phyloP scores from a whole-genome alignment of 2,888 invertebrate genomes.

The Protonemura montana region DNA sequence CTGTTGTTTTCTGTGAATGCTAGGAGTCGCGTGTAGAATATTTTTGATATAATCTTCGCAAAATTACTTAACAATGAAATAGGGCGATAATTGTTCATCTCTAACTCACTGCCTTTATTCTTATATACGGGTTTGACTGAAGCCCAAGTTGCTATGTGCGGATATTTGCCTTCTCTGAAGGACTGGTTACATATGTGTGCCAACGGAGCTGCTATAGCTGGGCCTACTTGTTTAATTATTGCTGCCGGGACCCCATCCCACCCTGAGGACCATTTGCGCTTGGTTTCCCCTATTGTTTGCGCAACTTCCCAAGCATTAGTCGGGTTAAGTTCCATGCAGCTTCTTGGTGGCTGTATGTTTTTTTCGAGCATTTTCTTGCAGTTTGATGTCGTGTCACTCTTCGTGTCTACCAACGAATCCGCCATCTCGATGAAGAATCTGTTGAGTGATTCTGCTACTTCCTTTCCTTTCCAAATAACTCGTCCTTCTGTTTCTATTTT shows the following conservation, averaged over 20 bases:
- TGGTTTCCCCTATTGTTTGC: no score
- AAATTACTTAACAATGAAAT: conserved; percentile 18
- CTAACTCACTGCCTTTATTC: conserved; percentile 8
- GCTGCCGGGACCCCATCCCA: conserved; percentile 8
- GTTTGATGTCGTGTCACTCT: no score
- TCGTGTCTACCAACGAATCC: no score
- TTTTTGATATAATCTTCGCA: conserved; percentile 17
- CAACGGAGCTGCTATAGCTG: conserved; percentile 8
- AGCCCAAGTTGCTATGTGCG: neutral
- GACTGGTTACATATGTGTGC: conserved; percentile 24
- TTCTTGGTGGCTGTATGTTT: no score
- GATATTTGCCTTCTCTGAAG: neutral
- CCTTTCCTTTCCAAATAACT: no score
- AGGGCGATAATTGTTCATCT: conserved; percentile 19
- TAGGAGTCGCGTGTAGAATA: neutral
- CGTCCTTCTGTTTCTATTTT: no score
- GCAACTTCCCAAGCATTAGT: no score
- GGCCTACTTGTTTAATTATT: neutral
- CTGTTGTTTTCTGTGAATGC: conserved; percentile 3
- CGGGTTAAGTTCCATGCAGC: no score
- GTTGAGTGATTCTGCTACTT: no score
- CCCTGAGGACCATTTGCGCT: neutral
- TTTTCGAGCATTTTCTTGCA: no score
- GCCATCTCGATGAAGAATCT: no score
- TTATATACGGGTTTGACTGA: conserved; percentile 8